Conservation (phyloP, 2,888 invertebrate species). For the Molorchus minor region DNA sequence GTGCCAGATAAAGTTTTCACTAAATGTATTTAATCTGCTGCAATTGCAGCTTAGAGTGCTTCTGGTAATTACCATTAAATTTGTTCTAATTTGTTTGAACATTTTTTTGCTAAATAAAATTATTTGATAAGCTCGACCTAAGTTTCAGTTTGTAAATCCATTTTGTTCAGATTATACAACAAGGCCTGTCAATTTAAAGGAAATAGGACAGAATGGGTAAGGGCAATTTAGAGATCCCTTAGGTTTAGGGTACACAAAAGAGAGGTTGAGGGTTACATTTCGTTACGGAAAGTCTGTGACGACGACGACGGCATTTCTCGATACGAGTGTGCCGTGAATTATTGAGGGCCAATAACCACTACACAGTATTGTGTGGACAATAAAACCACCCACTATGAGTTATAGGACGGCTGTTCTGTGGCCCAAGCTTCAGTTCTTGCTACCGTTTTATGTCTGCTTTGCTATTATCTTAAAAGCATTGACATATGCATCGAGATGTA, state of each 20-base stretch:
- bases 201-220: conserved; percentile 13
- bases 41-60: not conserved
- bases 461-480: conserved; percentile 27
- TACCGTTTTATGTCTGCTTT: conserved; percentile 20
- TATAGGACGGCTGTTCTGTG: conserved; percentile 39
- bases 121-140: too few relatives aligned
- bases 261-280: conserved; percentile 25
- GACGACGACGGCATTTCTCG: conserved; percentile 35
- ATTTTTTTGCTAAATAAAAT: too few relatives aligned
- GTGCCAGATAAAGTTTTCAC: conserved; percentile 2
- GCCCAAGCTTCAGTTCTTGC: conserved; percentile 26
- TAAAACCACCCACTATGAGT: conserved; percentile 52
- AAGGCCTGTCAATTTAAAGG: conserved; percentile 5
- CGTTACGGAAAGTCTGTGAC: conserved; percentile 21
- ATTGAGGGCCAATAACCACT: conserved; percentile 56
- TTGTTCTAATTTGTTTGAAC: too few relatives aligned
- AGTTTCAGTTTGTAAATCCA: too few relatives aligned
- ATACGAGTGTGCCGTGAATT: conserved; percentile 47
- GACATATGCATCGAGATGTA: conserved; percentile 9
- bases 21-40: not conserved
- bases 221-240: conserved; percentile 18
- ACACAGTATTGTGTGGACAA: conserved; percentile 52
- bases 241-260: conserved; percentile 19
- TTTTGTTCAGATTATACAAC: not conserved
- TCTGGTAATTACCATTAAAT: too few relatives aligned